These are phyloP conservation scores for Saimiri boliviensis DNA, from an alignment of 2,113 vertebrate genomes.

Conservation along the genomic window DNA sequence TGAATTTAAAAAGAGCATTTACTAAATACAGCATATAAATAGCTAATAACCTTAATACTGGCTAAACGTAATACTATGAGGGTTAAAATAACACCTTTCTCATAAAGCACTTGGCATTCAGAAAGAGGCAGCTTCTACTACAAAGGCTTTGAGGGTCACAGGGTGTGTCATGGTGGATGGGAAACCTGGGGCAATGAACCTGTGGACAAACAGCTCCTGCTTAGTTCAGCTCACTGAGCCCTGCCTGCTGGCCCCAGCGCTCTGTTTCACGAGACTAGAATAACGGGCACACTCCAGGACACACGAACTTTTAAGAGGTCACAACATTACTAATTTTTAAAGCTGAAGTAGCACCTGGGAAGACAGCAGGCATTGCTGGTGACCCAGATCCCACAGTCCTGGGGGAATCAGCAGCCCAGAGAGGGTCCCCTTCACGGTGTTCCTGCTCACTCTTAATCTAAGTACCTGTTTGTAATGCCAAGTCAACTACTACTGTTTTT, in stretches of 20 bases:
- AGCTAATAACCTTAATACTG: background rate
- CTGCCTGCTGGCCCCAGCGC: background rate
- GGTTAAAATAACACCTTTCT: background rate
- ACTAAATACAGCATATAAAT: background rate
- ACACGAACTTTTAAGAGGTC: background rate
- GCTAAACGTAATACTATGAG: background rate
- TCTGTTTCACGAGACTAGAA: background rate
- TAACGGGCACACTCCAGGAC: background rate
- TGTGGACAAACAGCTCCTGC: fast-evolving
- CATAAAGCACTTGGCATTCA: background rate
- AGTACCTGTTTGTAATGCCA: background rate
- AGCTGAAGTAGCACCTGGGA: background rate
- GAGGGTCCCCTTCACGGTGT: background rate
- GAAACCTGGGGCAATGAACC: fast-evolving
- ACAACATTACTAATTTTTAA: background rate
- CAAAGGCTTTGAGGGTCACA: background rate
- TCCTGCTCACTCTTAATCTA: background rate
- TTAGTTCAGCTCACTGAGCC: background rate
- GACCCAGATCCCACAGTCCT: background rate
- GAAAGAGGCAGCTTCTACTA: background rate
- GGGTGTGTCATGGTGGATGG: too few relatives aligned
- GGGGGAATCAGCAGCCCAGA: background rate
- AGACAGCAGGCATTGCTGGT: background rate
- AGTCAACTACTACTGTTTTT: background rate
- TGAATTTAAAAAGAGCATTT: background rate